These are phyloP conservation scores for Falco biarmicus DNA, from an alignment of 2,797 vertebrate species.

Conservation along the genomic window DNA sequence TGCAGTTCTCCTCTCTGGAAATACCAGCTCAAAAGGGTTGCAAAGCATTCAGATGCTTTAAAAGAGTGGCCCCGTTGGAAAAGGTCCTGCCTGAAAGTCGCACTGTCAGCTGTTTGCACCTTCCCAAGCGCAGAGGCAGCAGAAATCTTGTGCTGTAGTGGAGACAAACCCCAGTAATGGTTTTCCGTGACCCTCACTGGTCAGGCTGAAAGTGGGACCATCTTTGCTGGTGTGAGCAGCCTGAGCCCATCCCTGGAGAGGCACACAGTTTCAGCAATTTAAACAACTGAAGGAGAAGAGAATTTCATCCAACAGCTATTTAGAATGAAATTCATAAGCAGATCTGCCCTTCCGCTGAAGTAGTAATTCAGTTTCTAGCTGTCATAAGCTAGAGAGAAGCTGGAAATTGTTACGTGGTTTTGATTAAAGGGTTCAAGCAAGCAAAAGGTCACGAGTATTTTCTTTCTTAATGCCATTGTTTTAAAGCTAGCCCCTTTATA, in stretches of 20 bases:
- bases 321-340: not conserved
- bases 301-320: not conserved
- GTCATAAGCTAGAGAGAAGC: not conserved
- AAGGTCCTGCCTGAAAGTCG: not conserved
- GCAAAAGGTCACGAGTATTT: not conserved
- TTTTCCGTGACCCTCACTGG: not conserved
- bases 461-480: not conserved
- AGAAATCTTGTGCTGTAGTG: not conserved
- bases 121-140: not conserved
- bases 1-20: not conserved
- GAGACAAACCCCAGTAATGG: not conserved
- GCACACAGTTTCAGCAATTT: not conserved
- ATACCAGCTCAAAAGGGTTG: not conserved
- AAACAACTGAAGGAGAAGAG: not conserved
- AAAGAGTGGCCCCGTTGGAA: not conserved
- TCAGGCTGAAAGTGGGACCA: not conserved
- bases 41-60: not conserved
- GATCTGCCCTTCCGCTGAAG: not conserved
- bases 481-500: not conserved
- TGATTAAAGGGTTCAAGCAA: not conserved
- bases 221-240: not conserved
- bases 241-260: not conserved
- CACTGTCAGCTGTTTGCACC: not conserved
- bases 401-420: not conserved
- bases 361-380: constrained; percentile 15